phyloP scores from a whole-genome alignment of 2,797 vertebrate genomes.

The Zalophus californianus region DNA sequence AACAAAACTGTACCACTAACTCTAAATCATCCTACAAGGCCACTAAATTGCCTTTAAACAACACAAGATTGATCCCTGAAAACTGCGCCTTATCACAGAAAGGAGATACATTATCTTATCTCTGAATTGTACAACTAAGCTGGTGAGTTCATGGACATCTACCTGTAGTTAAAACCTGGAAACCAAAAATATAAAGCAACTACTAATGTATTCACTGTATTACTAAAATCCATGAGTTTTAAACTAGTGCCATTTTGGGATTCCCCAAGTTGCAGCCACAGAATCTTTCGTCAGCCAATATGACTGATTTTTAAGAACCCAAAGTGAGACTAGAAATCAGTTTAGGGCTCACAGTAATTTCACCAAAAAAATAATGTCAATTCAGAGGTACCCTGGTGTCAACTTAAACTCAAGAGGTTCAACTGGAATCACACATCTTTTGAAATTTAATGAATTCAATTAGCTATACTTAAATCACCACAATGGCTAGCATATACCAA shows the following conservation, averaged over 20 bases:
- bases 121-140: slow-evolving; percentile 5
- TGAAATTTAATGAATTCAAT: slow-evolving; percentile 46
- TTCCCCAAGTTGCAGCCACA: slow-evolving; percentile 42
- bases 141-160: background rate
- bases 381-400: background rate
- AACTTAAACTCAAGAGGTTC: slow-evolving; percentile 63
- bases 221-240: slow-evolving; percentile 26
- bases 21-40: slow-evolving; percentile 10
- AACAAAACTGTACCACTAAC: slow-evolving; percentile 7
- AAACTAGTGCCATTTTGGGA: slow-evolving; percentile 36
- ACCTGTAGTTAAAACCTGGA: slow-evolving; percentile 17
- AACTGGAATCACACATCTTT: slow-evolving; percentile 20
- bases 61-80: slow-evolving; percentile 22
- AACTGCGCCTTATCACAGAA: background rate
- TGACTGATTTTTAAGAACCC: slow-evolving; percentile 46
- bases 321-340: background rate
- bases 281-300: slow-evolving; percentile 8
- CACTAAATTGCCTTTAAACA: slow-evolving; percentile 26
- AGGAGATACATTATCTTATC: background rate
- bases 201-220: slow-evolving; percentile 4
- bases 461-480: slow-evolving; percentile 42
- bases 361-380: slow-evolving; percentile 47
- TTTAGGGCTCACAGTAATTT: slow-evolving; percentile 42
- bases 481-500: slow-evolving; percentile 26
- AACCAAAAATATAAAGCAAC: slow-evolving; percentile 58